A percentile compares a stretch with the other conserved stretches of the same genome.
phyloP scores from a whole-genome alignment of 2,113 vertebrate genomes.

The Aspidoscelis tigris region DNA sequence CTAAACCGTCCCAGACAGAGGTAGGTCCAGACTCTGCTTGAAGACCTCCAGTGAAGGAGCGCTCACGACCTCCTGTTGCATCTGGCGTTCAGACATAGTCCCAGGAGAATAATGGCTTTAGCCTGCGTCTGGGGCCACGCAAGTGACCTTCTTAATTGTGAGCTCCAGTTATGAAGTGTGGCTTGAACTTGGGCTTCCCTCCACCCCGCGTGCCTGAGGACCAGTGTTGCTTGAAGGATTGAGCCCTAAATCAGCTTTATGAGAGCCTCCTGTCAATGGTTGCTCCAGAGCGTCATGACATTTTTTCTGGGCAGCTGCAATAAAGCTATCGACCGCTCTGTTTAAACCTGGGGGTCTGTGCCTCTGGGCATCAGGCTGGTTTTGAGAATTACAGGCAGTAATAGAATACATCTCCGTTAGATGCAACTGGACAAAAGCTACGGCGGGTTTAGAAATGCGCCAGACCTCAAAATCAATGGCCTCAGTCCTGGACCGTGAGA shows the following conservation, averaged over 20 bases:
- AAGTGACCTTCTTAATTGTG: not conserved
- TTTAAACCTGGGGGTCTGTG: slow-evolving; percentile 24
- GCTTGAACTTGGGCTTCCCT: not conserved
- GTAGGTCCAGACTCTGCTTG: no score
- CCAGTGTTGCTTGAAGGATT: slow-evolving; percentile 7
- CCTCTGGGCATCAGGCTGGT: not conserved
- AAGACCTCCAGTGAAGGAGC: no score
- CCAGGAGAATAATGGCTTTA: no score
- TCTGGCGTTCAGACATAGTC: no score
- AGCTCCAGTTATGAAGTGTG: not conserved
- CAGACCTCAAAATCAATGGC: slow-evolving; percentile 6
- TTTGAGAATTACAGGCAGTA: slow-evolving; percentile 33
- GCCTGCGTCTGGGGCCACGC: no score
- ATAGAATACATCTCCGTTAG: slow-evolving; percentile 18
- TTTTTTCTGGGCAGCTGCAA: slow-evolving; percentile 33
- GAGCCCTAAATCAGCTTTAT: slow-evolving; percentile 28
- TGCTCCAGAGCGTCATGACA: slow-evolving; percentile 23
- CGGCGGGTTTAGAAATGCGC: slow-evolving; percentile 3
- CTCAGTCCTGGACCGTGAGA: slow-evolving; percentile 4
- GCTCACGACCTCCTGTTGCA: no score
- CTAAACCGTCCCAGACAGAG: no score
- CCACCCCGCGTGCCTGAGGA: not conserved
- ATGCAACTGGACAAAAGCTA: slow-evolving; percentile 22
- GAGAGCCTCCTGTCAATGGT: slow-evolving; percentile 21
- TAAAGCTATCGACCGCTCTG: slow-evolving; percentile 38